Conservation (phyloP, 2,797 vertebrate genomes). For the Cryptoprocta ferox region DNA sequence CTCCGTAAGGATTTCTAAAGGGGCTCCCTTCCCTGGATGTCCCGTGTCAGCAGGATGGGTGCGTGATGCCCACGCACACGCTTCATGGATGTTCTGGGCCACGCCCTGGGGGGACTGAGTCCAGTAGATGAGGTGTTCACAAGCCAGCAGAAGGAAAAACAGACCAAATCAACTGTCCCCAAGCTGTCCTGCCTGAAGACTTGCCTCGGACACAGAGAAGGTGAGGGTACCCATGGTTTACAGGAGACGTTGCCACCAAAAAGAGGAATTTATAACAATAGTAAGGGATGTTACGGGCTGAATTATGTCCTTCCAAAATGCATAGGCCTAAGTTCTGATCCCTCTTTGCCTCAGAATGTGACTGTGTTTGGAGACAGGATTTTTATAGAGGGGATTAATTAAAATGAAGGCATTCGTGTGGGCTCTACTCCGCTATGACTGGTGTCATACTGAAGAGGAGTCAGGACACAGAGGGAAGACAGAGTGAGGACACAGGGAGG, state of each 20-base stretch:
- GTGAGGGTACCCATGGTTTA: neutral
- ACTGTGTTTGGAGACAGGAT: neutral
- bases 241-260: neutral
- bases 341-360: too few relatives aligned
- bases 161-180: neutral
- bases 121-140: neutral
- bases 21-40: neutral
- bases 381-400: neutral
- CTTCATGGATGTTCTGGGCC: fast-evolving
- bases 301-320: neutral
- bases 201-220: neutral
- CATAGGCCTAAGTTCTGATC: neutral
- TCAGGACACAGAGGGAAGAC: neutral
- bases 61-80: fast-evolving
- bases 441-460: neutral
- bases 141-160: neutral
- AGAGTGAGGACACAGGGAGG: neutral
- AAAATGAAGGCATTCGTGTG: neutral
- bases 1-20: neutral
- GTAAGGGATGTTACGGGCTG: neutral
- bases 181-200: neutral
- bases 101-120: neutral
- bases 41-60: fast-evolving
- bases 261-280: neutral
- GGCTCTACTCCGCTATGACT: neutral